Percentiles rank a stretch among this genome's conserved stretches.
Conservation (phyloP, 2,113 vertebrate genomes). For the Montifringilla adamsi region DNA sequence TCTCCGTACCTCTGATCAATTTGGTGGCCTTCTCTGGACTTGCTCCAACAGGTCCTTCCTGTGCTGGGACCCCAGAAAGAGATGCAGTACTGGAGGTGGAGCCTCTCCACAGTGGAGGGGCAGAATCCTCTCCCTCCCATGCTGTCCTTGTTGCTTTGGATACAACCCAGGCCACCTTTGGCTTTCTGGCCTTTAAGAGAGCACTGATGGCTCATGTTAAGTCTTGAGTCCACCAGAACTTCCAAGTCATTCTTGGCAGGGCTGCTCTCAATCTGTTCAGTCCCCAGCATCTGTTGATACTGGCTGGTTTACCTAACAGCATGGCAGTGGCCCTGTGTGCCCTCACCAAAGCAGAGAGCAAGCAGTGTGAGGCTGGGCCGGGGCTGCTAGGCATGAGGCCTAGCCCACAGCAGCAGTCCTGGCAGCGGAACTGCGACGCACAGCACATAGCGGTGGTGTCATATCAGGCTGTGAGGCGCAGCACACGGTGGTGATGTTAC, state of each 20-base stretch:
- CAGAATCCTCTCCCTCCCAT: background rate
- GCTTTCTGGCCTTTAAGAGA: background rate
- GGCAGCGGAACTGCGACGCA: rapidly evolving
- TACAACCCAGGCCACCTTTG: rapidly evolving
- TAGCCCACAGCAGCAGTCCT: rapidly evolving
- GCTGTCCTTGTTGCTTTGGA: background rate
- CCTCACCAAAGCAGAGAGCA: rapidly evolving
- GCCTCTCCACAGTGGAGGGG: background rate
- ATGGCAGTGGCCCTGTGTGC: too few relatives aligned
- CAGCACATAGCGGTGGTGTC: background rate
- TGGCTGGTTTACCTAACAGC: background rate
- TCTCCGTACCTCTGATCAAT: background rate
- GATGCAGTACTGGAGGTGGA: background rate
- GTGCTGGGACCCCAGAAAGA: background rate
- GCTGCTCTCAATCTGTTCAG: background rate
- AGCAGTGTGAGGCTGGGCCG: rapidly evolving
- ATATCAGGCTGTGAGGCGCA: background rate
- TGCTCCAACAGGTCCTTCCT: background rate
- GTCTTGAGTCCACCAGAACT: background rate
- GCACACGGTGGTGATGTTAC: background rate
- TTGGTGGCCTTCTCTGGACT: background rate
- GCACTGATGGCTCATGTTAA: rapidly evolving
- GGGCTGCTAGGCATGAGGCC: background rate
- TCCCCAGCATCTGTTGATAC: too few relatives aligned
- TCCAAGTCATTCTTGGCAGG: background rate